A percentile compares a stretch with the other conserved stretches of the same genome.
These are phyloP conservation scores for Graptemys geographica DNA, from an alignment of 2,797 vertebrate genomes.

Conservation along the genomic window DNA sequence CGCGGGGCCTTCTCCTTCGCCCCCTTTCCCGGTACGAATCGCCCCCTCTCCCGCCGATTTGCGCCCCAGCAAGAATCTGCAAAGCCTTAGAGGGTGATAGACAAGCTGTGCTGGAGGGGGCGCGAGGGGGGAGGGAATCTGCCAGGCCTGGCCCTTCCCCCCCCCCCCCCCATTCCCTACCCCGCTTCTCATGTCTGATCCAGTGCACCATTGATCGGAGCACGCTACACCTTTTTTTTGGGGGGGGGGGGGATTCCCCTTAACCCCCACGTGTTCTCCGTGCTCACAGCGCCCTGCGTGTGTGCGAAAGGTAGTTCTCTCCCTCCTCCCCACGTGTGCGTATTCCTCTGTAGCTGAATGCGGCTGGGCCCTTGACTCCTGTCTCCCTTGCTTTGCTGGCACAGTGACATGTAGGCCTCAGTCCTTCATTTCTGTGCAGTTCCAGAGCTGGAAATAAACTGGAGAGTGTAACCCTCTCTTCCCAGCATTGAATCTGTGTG, in stretches of 20 bases:
- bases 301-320: background rate
- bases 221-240: background rate
- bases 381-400: background rate
- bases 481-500: background rate
- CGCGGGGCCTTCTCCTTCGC: background rate
- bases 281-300: background rate
- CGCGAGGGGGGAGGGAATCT: background rate
- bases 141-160: background rate
- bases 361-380: constrained; percentile 36
- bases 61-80: background rate
- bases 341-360: background rate
- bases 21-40: no score
- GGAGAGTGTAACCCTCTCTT: background rate
- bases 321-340: background rate
- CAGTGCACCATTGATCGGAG: background rate
- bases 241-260: background rate
- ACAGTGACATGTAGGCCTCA: background rate
- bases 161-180: background rate
- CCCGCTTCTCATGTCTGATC: background rate
- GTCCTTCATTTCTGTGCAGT: constrained; percentile 14
- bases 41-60: no score
- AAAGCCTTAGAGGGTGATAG: background rate
- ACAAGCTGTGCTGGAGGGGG: no score
- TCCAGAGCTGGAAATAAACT: constrained; percentile 11
- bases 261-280: background rate